A percentile compares a stretch with the other conserved stretches of the same genome.
Evolutionary conservation across 2,888 invertebrate species (phyloP).

Genomic region (Ametastegia equiseti): DNA sequence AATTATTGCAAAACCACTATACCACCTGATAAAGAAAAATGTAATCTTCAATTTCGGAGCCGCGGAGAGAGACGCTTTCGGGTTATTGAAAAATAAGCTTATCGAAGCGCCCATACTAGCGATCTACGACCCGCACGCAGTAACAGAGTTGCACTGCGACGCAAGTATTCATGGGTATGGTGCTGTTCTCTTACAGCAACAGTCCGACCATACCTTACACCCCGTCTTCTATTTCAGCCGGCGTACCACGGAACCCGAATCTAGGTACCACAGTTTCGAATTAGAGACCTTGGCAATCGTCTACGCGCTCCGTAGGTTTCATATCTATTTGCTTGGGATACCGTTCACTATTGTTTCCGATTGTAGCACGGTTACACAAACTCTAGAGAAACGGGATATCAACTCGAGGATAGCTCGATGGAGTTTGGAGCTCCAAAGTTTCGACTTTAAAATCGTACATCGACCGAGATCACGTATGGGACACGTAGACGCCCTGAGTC

Average conservation of each 20-base stretch:
- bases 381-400: not conserved
- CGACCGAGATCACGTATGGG: not conserved
- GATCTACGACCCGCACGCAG: no score
- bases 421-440: not conserved
- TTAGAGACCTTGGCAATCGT: no score
- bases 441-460: not conserved
- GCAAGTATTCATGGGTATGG: no score
- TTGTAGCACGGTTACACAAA: no score
- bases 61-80: not conserved
- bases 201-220: conserved; percentile 50
- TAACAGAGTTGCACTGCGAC: no score
- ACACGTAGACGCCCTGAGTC: not conserved
- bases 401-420: not conserved
- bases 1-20: not conserved
- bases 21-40: not conserved
- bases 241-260: no score
- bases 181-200: no score
- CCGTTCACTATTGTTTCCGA: no score
- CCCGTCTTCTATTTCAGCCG: conserved; percentile 55
- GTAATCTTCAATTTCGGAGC: not conserved
- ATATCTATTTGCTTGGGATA: no score
- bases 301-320: no score
- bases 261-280: no score
- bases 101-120: no score
- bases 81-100: not conserved